phyloP scores from a whole-genome alignment of 2,113 vertebrate species.

The Coregonus clupeaformis region DNA sequence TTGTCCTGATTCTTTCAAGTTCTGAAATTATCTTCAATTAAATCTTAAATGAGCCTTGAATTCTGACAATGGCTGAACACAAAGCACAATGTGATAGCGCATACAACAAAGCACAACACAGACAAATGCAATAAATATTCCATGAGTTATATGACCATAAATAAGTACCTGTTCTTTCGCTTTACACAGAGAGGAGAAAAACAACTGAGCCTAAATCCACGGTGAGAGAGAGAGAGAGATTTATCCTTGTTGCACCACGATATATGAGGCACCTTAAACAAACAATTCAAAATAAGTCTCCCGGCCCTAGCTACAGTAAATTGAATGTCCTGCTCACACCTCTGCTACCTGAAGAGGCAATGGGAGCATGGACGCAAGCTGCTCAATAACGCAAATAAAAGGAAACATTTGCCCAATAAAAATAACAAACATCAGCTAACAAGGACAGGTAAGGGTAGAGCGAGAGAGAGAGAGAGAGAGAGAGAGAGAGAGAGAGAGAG shows the following conservation, averaged over 20 bases:
- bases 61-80: background rate
- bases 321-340: background rate
- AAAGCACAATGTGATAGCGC: background rate
- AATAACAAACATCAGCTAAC: background rate
- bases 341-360: background rate
- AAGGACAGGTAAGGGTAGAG: conserved; percentile 11
- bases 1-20: too few species aligned
- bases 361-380: background rate
- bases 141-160: conserved; percentile 60
- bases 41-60: background rate
- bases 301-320: background rate
- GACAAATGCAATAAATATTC: conserved; percentile 42
- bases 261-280: conserved; percentile 43
- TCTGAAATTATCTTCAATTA: too few species aligned
- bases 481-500: background rate
- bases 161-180: conserved; percentile 45
- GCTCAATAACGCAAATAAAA: background rate
- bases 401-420: background rate
- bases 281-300: background rate
- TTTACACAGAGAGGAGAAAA: conserved; percentile 46
- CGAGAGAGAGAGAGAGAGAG: conserved; percentile 32
- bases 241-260: conserved; percentile 54
- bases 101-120: background rate
- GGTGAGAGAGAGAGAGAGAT: conserved; percentile 18
- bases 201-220: conserved; percentile 1